Evolutionary conservation across 2,888 invertebrate species (phyloP).

Genomic region (Aromia moschata): DNA sequence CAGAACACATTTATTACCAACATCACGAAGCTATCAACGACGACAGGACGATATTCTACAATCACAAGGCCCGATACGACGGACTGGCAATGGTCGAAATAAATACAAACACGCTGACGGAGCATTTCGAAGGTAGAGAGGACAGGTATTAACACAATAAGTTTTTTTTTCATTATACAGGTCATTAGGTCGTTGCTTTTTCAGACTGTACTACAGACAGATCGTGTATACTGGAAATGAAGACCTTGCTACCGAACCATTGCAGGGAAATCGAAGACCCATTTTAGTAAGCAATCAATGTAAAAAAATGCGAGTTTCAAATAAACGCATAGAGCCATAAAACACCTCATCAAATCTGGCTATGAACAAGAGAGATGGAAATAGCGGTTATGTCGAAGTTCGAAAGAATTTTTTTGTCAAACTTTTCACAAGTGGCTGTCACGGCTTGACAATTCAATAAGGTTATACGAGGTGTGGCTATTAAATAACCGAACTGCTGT

Average conservation of each 20-base stretch:
- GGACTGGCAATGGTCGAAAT: slow-evolving; percentile 72
- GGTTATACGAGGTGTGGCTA: too few species aligned
- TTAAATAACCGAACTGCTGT: too few species aligned
- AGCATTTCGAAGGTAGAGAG: slow-evolving; percentile 43
- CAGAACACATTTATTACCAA: slow-evolving; percentile 61
- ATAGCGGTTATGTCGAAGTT: too few species aligned
- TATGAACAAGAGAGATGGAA: too few species aligned
- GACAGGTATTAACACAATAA: slow-evolving; percentile 36
- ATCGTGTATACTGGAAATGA: slow-evolving; percentile 56
- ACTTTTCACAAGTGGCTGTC: too few species aligned
- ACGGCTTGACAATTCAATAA: too few species aligned
- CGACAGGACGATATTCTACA: slow-evolving; percentile 64
- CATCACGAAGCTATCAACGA: slow-evolving; percentile 52
- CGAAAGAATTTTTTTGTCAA: too few species aligned
- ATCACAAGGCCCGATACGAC: slow-evolving; percentile 72
- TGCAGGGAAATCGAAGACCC: slow-evolving; percentile 54
- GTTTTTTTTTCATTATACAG: slow-evolving; percentile 40
- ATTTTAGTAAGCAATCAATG: slow-evolving; percentile 58
- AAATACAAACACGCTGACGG: slow-evolving; percentile 59
- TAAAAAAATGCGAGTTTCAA: too few species aligned
- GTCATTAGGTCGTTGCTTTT: slow-evolving; percentile 18
- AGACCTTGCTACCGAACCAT: background rate
- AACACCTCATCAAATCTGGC: too few species aligned
- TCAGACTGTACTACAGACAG: slow-evolving; percentile 57
- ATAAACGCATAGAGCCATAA: too few species aligned